These are phyloP conservation scores for Crax fasciolata DNA, from an alignment of 2,797 vertebrate species.

Conservation along the genomic window DNA sequence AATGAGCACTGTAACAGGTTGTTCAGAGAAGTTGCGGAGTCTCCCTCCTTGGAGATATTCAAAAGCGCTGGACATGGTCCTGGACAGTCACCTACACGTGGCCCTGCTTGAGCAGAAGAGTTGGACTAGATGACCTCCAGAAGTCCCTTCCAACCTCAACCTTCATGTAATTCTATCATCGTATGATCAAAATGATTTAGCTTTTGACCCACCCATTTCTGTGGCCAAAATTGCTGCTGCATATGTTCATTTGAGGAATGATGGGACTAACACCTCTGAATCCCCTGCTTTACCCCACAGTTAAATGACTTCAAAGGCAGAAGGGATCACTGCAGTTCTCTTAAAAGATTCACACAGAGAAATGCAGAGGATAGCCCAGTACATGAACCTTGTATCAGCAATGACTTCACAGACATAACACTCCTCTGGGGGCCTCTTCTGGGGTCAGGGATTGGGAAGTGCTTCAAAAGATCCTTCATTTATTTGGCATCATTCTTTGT, in stretches of 20 bases:
- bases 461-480: neutral
- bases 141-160: neutral
- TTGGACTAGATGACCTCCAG: neutral
- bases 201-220: neutral
- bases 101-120: neutral
- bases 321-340: neutral
- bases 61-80: neutral
- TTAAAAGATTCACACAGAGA: neutral
- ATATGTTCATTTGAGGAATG: neutral
- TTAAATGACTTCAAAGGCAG: neutral
- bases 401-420: neutral
- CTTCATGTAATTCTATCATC: neutral
- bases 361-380: neutral
- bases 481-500: neutral
- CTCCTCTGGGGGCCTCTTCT: neutral
- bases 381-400: neutral
- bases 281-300: rapidly evolving
- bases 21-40: neutral
- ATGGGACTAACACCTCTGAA: neutral
- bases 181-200: neutral
- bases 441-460: rapidly evolving
- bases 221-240: neutral
- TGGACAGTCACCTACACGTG: neutral
- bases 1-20: neutral
- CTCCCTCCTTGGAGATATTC: neutral